Evolutionary conservation across 2,113 vertebrate genomes (phyloP).

Genomic region (Tursiops truncatus): DNA sequence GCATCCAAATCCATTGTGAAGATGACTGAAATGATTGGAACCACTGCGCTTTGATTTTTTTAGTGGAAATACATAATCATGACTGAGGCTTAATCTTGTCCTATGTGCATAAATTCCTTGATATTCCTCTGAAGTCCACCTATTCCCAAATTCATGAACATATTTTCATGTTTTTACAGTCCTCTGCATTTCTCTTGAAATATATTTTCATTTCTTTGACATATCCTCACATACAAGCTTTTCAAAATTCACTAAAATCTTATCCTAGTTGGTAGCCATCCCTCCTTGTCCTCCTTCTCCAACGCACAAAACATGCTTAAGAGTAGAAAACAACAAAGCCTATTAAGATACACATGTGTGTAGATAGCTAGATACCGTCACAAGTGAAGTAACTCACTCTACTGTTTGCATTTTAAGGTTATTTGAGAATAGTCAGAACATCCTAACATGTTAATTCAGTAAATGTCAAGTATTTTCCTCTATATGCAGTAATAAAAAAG

Average conservation of each 20-base stretch:
- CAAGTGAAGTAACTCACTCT: neutral
- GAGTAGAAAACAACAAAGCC: neutral
- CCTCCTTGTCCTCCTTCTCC: neutral
- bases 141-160: neutral
- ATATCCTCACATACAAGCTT: neutral
- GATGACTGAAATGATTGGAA: neutral
- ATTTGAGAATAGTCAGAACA: slow-evolving; percentile 25
- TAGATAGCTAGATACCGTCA: neutral
- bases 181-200: neutral
- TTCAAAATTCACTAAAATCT: neutral
- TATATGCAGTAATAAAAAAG: neutral
- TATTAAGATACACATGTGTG: neutral
- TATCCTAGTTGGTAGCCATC: neutral
- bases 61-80: neutral
- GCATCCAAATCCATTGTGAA: slow-evolving; percentile 14
- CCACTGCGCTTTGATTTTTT: neutral
- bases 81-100: neutral
- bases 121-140: slow-evolving; percentile 13
- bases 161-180: neutral
- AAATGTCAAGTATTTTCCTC: slow-evolving; percentile 8
- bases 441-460: slow-evolving; percentile 19
- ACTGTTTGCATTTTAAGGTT: neutral
- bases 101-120: neutral
- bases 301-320: neutral
- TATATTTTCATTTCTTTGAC: neutral